phyloP scores from a whole-genome alignment of 2,113 vertebrate species.

The Acrocephalus kingi region DNA sequence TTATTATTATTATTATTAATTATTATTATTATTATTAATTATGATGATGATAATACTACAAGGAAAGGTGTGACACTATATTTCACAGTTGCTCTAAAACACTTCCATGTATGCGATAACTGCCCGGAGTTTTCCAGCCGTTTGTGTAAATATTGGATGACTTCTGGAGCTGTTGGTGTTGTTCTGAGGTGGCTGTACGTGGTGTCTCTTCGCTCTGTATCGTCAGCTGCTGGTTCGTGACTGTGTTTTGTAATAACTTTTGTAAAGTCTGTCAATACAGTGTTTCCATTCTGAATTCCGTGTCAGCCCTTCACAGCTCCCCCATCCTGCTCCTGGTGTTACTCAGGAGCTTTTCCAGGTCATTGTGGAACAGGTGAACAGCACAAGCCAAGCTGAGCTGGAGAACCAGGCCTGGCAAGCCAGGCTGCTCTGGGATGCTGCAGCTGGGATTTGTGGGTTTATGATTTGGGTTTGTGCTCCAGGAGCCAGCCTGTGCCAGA shows the following conservation, averaged over 20 bases:
- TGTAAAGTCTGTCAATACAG: conserved; percentile 61
- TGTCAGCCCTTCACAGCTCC: not conserved
- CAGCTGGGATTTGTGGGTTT: fast-evolving
- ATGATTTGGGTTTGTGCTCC: fast-evolving
- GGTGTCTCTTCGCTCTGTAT: conserved; percentile 54
- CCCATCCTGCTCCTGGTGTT: not conserved
- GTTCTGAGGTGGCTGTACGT: conserved; percentile 44
- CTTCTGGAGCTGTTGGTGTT: conserved; percentile 30
- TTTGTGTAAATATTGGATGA: conserved; percentile 60
- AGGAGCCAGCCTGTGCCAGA: not conserved
- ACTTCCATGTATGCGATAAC: conserved; percentile 4
- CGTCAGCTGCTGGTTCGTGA: conserved; percentile 55
- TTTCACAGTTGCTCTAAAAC: conserved; percentile 31
- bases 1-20: conserved; percentile 18
- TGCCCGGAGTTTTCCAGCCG: not conserved
- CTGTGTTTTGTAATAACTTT: conserved; percentile 55
- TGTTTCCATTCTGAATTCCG: conserved; percentile 11
- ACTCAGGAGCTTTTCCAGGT: not conserved
- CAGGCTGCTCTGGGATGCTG: not conserved
- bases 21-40: not conserved
- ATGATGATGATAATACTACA: conserved; percentile 1
- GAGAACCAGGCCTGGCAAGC: not conserved
- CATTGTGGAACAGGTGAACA: not conserved
- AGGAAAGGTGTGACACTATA: conserved; percentile 52
- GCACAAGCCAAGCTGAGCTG: not conserved